Percentiles rank a stretch among this genome's conserved stretches.
These are phyloP conservation scores for Sarcophaga peregrina DNA, from an alignment of 1,140 invertebrate genomes.

Conservation along the genomic window DNA sequence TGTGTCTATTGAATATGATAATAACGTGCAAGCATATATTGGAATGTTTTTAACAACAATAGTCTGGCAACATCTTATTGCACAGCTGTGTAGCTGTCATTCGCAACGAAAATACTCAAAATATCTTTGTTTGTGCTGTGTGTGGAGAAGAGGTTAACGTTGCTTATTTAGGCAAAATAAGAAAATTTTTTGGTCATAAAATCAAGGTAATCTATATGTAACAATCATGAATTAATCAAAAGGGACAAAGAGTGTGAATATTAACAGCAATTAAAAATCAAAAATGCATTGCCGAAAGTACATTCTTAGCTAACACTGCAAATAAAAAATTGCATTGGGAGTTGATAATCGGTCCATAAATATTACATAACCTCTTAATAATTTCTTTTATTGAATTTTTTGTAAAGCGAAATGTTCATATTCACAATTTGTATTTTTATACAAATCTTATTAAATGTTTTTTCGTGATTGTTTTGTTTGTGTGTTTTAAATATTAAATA, in stretches of 20 bases:
- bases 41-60: too few species aligned
- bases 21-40: background rate
- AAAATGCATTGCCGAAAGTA: background rate
- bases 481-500: background rate
- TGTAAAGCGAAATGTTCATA: slow-evolving; percentile 59
- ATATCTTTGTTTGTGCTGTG: slow-evolving; percentile 6
- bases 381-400: background rate
- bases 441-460: slow-evolving; percentile 59
- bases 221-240: slow-evolving; percentile 20
- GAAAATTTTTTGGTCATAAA: background rate
- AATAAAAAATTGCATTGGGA: background rate
- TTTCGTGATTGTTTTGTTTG: slow-evolving; percentile 45
- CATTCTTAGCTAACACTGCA: too few species aligned
- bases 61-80: background rate
- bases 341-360: background rate
- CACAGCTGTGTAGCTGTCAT: background rate
- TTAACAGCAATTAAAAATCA: background rate
- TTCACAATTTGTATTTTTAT: slow-evolving; percentile 64
- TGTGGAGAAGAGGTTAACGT: background rate
- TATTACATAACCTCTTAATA: slow-evolving; percentile 44
- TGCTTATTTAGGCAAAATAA: slow-evolving; percentile 13
- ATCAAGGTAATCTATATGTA: slow-evolving; percentile 4
- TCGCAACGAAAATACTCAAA: background rate
- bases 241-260: background rate
- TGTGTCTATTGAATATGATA: background rate